These are phyloP conservation scores for Polyergus mexicanus DNA, from an alignment of 1,140 invertebrate genomes.

Conservation along the genomic window DNA sequence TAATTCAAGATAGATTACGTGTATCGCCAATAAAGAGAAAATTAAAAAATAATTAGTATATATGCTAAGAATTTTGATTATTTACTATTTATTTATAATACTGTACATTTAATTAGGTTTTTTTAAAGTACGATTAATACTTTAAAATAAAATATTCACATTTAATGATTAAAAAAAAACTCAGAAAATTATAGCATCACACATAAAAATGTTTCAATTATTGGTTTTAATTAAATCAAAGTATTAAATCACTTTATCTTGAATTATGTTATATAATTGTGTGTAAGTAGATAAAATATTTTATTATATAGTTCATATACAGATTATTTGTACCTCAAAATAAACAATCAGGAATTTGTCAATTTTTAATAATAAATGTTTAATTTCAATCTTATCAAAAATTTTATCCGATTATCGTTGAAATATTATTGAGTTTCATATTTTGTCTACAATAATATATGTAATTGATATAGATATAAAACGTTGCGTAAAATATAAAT, in stretches of 20 bases:
- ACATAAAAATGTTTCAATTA: too few relatives aligned
- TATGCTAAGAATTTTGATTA: not conserved
- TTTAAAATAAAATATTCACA: too few relatives aligned
- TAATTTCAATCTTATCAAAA: not conserved
- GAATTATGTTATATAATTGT: too few relatives aligned
- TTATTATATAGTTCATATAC: too few relatives aligned
- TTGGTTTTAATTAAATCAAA: too few relatives aligned
- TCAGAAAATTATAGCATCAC: too few relatives aligned
- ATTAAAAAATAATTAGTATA: not conserved
- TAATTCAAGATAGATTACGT: not conserved
- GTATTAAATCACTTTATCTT: too few relatives aligned
- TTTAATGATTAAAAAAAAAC: too few relatives aligned
- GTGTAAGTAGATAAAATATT: too few relatives aligned
- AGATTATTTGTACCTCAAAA: not conserved
- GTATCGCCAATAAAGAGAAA: not conserved
- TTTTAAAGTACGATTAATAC: too few relatives aligned
- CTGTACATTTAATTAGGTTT: not conserved
- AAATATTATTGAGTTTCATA: too few relatives aligned
- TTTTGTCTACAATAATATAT: not conserved
- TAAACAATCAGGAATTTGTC: not conserved
- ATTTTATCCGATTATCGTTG: not conserved
- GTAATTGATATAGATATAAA: not conserved
- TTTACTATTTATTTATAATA: not conserved
- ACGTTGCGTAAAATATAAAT: not conserved
- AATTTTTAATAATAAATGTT: not conserved